These are phyloP conservation scores for Anarrhichthys ocellatus DNA, from an alignment of 2,113 vertebrate species.

Conservation along the genomic window DNA sequence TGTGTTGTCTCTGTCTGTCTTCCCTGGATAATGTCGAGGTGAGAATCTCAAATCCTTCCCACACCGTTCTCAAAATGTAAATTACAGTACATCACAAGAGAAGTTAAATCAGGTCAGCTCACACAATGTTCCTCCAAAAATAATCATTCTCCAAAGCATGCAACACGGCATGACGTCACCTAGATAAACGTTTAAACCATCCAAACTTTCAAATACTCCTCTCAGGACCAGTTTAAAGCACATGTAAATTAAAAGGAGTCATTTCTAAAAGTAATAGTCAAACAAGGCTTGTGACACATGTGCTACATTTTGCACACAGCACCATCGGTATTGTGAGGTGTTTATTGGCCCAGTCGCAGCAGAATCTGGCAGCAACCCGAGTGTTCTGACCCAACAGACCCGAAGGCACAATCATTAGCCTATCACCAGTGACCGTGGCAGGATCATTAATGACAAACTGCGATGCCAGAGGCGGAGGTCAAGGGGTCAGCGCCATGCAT, in stretches of 20 bases:
- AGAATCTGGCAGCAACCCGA: constrained; percentile 24
- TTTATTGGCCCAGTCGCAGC: constrained; percentile 64
- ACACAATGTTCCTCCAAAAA: not conserved
- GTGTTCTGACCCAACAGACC: constrained; percentile 42
- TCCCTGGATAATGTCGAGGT: not conserved
- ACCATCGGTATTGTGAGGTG: not conserved
- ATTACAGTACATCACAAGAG: not conserved
- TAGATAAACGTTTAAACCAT: not conserved
- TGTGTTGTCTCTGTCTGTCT: not conserved
- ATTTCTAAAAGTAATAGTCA: not conserved
- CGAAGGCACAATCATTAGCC: constrained; percentile 61
- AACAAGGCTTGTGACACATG: not conserved
- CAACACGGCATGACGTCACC: too few species aligned
- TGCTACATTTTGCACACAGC: not conserved
- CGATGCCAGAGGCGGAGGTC: constrained; percentile 33
- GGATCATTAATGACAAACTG: constrained; percentile 67
- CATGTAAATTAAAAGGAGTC: not conserved
- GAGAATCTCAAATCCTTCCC: not conserved
- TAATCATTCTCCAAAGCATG: too few species aligned
- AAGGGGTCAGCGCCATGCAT: constrained; percentile 37
- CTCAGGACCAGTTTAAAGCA: not conserved
- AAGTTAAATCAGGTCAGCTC: not conserved
- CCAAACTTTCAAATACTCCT: not conserved
- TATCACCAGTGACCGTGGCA: constrained; percentile 70
- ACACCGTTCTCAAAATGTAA: not conserved